Conservation (phyloP, 2,888 invertebrate genomes). For the Celastrina argiolus region DNA sequence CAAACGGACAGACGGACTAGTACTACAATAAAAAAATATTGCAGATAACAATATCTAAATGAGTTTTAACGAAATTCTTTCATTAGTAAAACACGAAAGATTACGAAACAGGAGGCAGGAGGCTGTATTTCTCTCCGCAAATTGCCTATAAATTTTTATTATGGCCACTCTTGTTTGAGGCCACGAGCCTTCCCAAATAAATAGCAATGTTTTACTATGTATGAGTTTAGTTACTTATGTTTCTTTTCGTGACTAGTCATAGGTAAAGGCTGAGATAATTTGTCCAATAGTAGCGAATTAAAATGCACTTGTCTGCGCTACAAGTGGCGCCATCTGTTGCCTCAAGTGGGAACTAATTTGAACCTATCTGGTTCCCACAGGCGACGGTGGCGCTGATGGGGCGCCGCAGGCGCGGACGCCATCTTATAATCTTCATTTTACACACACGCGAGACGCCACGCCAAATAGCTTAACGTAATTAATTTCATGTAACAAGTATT, state of each 20-base stretch:
- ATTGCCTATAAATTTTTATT: conserved; percentile 76
- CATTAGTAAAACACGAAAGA: conserved; percentile 68
- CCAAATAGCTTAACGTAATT: too few relatives aligned
- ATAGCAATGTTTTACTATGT: conserved; percentile 59
- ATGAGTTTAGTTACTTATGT: conserved; percentile 48
- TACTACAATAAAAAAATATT: neutral
- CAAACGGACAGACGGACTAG: too few relatives aligned
- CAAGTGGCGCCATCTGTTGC: too few relatives aligned
- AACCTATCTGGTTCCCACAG: too few relatives aligned
- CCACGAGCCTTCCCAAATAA: conserved; percentile 64
- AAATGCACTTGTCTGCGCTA: too few relatives aligned
- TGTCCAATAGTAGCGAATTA: neutral
- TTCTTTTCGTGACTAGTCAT: neutral
- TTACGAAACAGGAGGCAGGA: conserved; percentile 49
- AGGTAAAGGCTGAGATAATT: neutral
- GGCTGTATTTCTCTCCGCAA: conserved; percentile 62
- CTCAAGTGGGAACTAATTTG: too few relatives aligned
- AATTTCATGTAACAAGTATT: too few relatives aligned
- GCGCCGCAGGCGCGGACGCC: too few relatives aligned
- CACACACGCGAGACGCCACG: too few relatives aligned
- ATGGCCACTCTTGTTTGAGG: conserved; percentile 70
- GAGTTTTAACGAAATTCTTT: conserved; percentile 45
- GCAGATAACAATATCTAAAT: neutral
- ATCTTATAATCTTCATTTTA: too few relatives aligned
- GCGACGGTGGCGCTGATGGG: too few relatives aligned